Conservation (phyloP, 2,888 invertebrate species). For the Drosophila putrida region DNA sequence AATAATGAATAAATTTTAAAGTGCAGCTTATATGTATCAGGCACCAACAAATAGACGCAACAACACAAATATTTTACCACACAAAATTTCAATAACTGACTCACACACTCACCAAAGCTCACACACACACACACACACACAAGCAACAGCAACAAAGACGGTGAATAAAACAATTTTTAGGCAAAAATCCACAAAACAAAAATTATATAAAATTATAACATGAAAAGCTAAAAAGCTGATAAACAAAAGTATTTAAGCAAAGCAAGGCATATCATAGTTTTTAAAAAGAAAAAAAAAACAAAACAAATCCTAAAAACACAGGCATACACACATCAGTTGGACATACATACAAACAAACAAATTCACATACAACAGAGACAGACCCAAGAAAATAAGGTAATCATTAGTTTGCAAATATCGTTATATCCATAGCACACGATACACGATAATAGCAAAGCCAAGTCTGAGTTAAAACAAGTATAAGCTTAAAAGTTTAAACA, state of each 20-base stretch:
- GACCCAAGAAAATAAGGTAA: not conserved
- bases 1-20: slow-evolving; percentile 38
- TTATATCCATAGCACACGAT: slow-evolving; percentile 29
- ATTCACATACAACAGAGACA: slow-evolving; percentile 12
- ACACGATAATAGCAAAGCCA: slow-evolving; percentile 11
- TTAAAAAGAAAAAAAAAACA: slow-evolving; percentile 86
- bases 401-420: slow-evolving; percentile 29
- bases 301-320: slow-evolving; percentile 24
- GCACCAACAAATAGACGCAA: slow-evolving; percentile 62
- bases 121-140: slow-evolving; percentile 28
- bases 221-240: slow-evolving; percentile 61
- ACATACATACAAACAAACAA: slow-evolving; percentile 30
- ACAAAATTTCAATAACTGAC: slow-evolving; percentile 41
- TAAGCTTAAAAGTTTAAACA: not conserved
- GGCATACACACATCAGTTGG: slow-evolving; percentile 14
- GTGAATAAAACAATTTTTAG: slow-evolving; percentile 78
- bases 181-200: slow-evolving; percentile 75
- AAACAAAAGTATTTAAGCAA: slow-evolving; percentile 77
- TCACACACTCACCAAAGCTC: slow-evolving; percentile 27
- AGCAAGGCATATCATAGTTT: slow-evolving; percentile 95
- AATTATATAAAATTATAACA: slow-evolving; percentile 66
- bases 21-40: slow-evolving; percentile 66
- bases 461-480: not conserved
- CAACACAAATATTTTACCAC: slow-evolving; percentile 63
- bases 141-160: slow-evolving; percentile 28